Conservation (phyloP, 2,113 vertebrate species). For the Cyprinodon brontotheroides region DNA sequence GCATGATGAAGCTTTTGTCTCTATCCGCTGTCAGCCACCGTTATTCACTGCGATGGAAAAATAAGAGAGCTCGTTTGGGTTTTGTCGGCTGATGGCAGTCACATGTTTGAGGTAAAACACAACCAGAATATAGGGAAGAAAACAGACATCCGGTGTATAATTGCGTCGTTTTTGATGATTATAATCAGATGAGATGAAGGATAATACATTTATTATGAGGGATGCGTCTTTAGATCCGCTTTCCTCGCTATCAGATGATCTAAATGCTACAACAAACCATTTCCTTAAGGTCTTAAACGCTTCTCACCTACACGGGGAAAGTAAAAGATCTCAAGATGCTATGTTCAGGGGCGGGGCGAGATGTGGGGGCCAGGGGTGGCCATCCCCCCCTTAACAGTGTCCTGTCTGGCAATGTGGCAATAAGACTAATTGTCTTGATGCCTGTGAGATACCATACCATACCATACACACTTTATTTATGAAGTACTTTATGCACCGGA, state of each 20-base stretch:
- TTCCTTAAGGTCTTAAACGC: conserved; percentile 1
- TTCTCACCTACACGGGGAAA: neutral
- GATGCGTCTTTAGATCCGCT: conserved; percentile 40
- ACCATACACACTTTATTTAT: no score
- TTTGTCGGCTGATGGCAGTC: conserved; percentile 6
- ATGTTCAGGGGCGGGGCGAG: neutral
- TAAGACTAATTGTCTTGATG: no score
- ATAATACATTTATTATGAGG: conserved; percentile 54
- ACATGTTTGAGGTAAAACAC: neutral
- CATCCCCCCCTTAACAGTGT: no score
- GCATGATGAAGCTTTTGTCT: conserved; percentile 47
- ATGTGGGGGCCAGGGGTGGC: no score
- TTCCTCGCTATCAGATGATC: conserved; percentile 35
- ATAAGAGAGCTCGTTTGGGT: neutral
- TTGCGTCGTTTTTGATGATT: neutral
- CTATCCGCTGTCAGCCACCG: neutral
- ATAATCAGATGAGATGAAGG: neutral
- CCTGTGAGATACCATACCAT: no score
- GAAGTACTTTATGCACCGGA: no score
- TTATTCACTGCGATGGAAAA: neutral
- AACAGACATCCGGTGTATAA: neutral
- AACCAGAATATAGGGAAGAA: conserved; percentile 13
- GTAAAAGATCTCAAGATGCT: neutral
- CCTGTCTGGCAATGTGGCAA: no score
- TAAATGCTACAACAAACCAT: neutral